Evolutionary conservation across 37 sponge, comb jelly and placozoan genomes (phyloP), one percentile per base, ranked within the genome.

Genomic region (Eunapius fragilis): DNA sequence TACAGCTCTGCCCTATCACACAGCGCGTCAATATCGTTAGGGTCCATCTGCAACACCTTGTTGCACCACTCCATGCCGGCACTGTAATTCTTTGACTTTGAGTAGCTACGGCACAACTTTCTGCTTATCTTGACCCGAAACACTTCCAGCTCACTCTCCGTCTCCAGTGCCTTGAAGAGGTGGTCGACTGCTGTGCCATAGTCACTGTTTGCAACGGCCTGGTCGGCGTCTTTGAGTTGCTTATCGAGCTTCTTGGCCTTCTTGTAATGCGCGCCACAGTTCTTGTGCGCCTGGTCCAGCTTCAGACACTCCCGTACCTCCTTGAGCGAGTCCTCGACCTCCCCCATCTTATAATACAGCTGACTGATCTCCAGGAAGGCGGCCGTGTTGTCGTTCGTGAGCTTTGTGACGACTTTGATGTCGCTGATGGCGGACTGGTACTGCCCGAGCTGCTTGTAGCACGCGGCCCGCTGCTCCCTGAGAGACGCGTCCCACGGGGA

Each of bases 201-300:
- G 95, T 81, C 83, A 77, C 85, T 86, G 67, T 94, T 86, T 26
- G 88, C 49, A 69, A 95, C 84, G 36, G 83, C 7, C 31, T 95
- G 84, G 6, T 89, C 86, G 49, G 91, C 95, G 19, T 50, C 34
- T 14, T 72, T 77, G 22, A 99, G 79, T 78, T 90, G 92, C 71
- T 97, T 99, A 2, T 87, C 81, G 26, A 99, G 82, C 77, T 99
- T 99, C 90, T 99, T 99, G 25, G 96, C 92, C 89, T 92, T 95
- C 94, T 99, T 99, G 86, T 99, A 99, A 86, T 89, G 87, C 23
- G 93, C 81, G 71, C 84, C 93, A 77, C 99, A 99, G 31, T 45
- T 30, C 37, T 86, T 83, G 86, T 99, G 96, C 70, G 97, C 99
- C 33, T 88, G 99, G 70, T 99, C 98, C 69, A 99, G 81, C 79